These are phyloP conservation scores for Clarias magur DNA, from an alignment of 2,113 vertebrate genomes.

Conservation along the genomic window DNA sequence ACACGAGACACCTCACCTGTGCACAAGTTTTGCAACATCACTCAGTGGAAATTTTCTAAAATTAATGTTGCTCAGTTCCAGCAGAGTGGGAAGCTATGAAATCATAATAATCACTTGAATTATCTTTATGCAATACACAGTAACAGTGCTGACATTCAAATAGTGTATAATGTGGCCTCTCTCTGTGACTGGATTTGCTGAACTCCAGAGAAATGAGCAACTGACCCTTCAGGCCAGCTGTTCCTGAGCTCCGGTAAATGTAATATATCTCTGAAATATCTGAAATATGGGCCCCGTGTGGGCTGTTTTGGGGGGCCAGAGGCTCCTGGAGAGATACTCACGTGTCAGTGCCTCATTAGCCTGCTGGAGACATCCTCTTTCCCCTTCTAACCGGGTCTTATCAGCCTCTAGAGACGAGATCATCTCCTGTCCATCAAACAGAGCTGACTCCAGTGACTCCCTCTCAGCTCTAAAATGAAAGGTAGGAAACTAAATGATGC, in stretches of 20 bases:
- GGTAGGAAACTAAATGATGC: neutral
- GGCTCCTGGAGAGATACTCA: slow-evolving; percentile 63
- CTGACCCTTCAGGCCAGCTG: slow-evolving; percentile 65
- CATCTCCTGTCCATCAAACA: slow-evolving; percentile 76
- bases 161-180: slow-evolving; percentile 44
- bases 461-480: slow-evolving; percentile 72
- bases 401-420: slow-evolving; percentile 68
- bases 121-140: slow-evolving; percentile 29
- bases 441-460: slow-evolving; percentile 74
- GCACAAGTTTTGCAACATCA: slow-evolving; percentile 29
- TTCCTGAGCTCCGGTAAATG: slow-evolving; percentile 60
- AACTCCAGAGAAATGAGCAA: slow-evolving; percentile 62
- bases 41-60: slow-evolving; percentile 9
- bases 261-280: slow-evolving; percentile 31
- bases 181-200: slow-evolving; percentile 44
- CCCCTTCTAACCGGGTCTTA: slow-evolving; percentile 69
- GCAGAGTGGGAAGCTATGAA: slow-evolving; percentile 27
- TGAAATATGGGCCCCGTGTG: slow-evolving; percentile 71
- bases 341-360: slow-evolving; percentile 76
- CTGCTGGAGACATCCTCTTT: slow-evolving; percentile 62
- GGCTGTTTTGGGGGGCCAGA: slow-evolving; percentile 52
- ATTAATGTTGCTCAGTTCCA: slow-evolving; percentile 11
- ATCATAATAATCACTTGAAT: slow-evolving; percentile 41
- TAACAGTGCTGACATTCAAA: slow-evolving; percentile 48
- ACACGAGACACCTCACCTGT: slow-evolving; percentile 65